These are phyloP conservation scores for Mus pahari DNA, from an alignment of 2,113 vertebrate genomes.

Conservation along the genomic window DNA sequence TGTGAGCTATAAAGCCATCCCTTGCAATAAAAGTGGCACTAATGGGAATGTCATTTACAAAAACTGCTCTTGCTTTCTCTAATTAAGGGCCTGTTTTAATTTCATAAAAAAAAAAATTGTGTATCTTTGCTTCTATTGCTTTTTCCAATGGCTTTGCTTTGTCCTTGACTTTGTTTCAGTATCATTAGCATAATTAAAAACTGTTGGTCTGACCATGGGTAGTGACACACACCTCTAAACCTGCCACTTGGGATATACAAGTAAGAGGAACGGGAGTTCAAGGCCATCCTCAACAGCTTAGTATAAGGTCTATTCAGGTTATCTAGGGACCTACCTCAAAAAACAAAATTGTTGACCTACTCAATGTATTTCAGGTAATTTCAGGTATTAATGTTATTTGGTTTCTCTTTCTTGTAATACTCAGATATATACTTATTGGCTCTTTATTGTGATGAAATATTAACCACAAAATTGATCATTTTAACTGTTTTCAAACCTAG, in stretches of 20 bases:
- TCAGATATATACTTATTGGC: not conserved
- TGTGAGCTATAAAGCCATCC: slow-evolving; percentile 1
- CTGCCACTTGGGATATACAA: too few species aligned
- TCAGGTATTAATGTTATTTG: not conserved
- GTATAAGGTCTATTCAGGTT: not conserved
- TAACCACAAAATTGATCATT: not conserved
- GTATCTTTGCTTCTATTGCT: slow-evolving; percentile 38
- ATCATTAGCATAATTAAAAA: slow-evolving; percentile 58
- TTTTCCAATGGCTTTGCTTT: slow-evolving; percentile 33
- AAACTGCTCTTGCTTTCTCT: slow-evolving; percentile 51
- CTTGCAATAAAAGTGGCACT: slow-evolving; percentile 27
- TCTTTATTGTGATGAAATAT: slow-evolving; percentile 3
- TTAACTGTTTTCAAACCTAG: slow-evolving; percentile 1
- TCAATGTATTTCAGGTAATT: not conserved
- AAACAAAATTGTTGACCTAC: not conserved
- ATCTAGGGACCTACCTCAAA: not conserved
- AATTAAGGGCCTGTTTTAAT: slow-evolving; percentile 50
- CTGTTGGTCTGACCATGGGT: not conserved
- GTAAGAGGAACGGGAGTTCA: not conserved
- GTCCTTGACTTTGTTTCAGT: slow-evolving; percentile 25
- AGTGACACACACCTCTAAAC: not conserved
- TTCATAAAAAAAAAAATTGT: slow-evolving; percentile 50
- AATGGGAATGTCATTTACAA: slow-evolving; percentile 50
- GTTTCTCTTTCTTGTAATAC: not conserved
- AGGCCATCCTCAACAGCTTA: not conserved